Evolutionary conservation across 2,888 invertebrate genomes (phyloP).

Genomic region (Spialia ferax): DNA sequence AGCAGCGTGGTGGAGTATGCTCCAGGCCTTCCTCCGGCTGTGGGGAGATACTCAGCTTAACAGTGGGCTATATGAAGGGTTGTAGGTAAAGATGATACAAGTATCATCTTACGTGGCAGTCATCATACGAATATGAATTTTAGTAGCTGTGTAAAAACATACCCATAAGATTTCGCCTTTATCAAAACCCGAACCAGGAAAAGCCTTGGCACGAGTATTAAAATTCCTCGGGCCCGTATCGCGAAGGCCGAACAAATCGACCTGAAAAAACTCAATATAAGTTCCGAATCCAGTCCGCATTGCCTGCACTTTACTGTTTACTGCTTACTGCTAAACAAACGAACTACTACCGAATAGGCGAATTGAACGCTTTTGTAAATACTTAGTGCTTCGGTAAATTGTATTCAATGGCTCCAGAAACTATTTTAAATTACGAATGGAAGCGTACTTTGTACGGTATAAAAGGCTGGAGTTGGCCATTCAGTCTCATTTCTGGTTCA

Average conservation of each 20-base stretch:
- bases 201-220: background rate
- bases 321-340: slow-evolving; percentile 8
- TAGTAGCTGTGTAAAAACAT: background rate
- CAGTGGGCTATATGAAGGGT: too few relatives aligned
- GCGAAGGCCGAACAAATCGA: slow-evolving; percentile 7
- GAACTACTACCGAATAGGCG: background rate
- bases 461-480: background rate
- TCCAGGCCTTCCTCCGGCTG: too few relatives aligned
- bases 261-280: slow-evolving; percentile 13
- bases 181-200: background rate
- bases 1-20: too few relatives aligned
- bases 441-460: background rate
- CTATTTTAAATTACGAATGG: slow-evolving; percentile 4
- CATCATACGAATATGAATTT: background rate
- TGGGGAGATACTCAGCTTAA: too few relatives aligned
- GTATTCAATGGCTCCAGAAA: slow-evolving; percentile 1
- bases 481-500: background rate
- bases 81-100: too few relatives aligned
- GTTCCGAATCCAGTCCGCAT: slow-evolving; percentile 6
- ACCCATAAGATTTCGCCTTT: background rate
- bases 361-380: slow-evolving; percentile 9
- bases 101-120: too few relatives aligned
- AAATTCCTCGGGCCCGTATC: background rate
- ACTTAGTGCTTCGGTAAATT: slow-evolving; percentile 8
- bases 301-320: slow-evolving; percentile 11